Evolutionary conservation across 1,140 invertebrate species (phyloP), one percentile per base, ranked within the genome.

Genomic region (Leptonema lineaticorne): DNA sequence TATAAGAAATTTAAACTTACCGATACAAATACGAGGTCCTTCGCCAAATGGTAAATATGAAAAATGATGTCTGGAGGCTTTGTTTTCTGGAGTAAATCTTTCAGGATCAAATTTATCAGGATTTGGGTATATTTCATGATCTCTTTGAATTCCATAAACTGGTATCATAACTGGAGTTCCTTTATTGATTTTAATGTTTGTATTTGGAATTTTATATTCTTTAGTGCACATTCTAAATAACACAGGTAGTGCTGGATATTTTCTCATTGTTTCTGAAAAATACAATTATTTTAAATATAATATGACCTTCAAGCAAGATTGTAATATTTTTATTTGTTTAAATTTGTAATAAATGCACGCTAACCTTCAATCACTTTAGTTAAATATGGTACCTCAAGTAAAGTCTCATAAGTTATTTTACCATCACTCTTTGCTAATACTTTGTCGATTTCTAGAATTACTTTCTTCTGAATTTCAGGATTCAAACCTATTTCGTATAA

Each of bases 61-160:
- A 45, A 75, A 78, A 16, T 65, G 78, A 60, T 74, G 80, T 37
- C 83, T 74, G 14, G 70, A 73, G 9, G 67, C 53, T 22, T 74
- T 69, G 57, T 73, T 73, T 46, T 77, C 76, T 9, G 68, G 69
- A 18, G 78, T 72, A 73, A 89, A 89, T 60, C 86, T 75, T 57
- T 88, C 85, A 0, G 88, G 87, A 74, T 88, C 78, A 73, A 87
- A 89, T 14, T 74, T 75, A 9, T 85, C 79, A 1, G 88, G 87
- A 63, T 88, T 77, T 6, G 84, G 80, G 69, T 79, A 89, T 58
- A 78, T 76, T 30, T 79, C 72, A 1, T 78, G 74, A 68, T 87
- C 81, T 18, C 58, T 63, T 8, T 79, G 78, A 18, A 78, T 58
- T 7, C 63, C 69, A 29, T 67, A 70, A 1, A 73, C 46, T 0